Conservation (phyloP, 1,140 invertebrate genomes). For the Zaprionus vittiger region DNA sequence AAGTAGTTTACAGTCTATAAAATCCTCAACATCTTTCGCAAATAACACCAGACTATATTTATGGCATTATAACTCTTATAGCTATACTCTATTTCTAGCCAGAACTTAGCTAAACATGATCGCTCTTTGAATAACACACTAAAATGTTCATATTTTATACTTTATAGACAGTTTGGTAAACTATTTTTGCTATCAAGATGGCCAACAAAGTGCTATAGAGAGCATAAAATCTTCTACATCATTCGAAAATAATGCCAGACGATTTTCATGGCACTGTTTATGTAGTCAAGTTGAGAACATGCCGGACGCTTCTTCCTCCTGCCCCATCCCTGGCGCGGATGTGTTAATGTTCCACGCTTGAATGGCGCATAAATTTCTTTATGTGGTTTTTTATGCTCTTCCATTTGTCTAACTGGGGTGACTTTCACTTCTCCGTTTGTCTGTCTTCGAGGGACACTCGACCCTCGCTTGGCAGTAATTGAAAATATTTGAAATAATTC, state of each 20-base stretch:
- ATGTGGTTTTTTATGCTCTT: constrained; percentile 66
- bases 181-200: background rate
- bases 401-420: constrained; percentile 56
- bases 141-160: background rate
- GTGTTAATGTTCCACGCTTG: constrained; percentile 78
- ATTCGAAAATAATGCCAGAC: background rate
- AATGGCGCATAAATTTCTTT: constrained; percentile 79
- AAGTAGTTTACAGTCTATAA: background rate
- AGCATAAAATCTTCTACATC: constrained; percentile 1
- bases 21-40: background rate
- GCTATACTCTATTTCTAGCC: too few species aligned
- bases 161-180: background rate
- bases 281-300: constrained; percentile 40
- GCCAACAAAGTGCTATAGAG: background rate
- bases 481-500: constrained; percentile 82
- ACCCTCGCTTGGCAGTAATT: constrained; percentile 59
- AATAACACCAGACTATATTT: background rate
- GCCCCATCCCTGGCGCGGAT: constrained; percentile 52
- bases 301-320: background rate
- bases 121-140: constrained; percentile 1
- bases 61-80: background rate
- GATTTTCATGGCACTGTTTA: constrained; percentile 64
- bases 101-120: background rate
- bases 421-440: constrained; percentile 39
- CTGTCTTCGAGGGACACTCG: constrained; percentile 27